Percentiles rank a stretch among this genome's conserved stretches.
These are phyloP conservation scores for Wasmannia auropunctata DNA, from an alignment of 1,140 invertebrate species.

Conservation along the genomic window DNA sequence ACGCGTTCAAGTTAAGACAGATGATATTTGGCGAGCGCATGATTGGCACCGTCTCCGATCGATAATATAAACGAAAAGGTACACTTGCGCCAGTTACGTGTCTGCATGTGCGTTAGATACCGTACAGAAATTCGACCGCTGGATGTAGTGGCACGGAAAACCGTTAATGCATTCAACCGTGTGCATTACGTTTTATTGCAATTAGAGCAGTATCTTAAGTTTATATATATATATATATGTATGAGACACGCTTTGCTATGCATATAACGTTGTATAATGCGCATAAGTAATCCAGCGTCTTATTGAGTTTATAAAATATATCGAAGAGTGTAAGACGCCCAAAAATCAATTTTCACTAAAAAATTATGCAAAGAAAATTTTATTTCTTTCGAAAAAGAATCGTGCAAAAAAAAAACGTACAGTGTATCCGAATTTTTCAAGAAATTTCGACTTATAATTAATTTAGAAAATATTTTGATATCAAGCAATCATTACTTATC, in stretches of 20 bases:
- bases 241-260: background rate
- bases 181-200: background rate
- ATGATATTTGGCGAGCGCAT: slow-evolving; percentile 14
- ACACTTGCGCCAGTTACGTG: background rate
- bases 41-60: slow-evolving; percentile 10
- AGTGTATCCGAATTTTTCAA: background rate
- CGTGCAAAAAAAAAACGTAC: background rate
- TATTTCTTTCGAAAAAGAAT: background rate
- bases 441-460: background rate
- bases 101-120: background rate
- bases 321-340: background rate
- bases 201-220: background rate
- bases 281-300: background rate
- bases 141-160: background rate
- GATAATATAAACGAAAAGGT: background rate
- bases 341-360: background rate
- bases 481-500: background rate
- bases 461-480: background rate
- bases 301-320: background rate
- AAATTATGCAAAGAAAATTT: background rate
- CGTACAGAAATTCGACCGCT: background rate
- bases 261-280: background rate
- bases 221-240: background rate
- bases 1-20: slow-evolving; percentile 38
- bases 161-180: background rate